These are phyloP conservation scores for Protobothrops mucrosquamatus DNA, from an alignment of 2,113 vertebrate species.

Conservation along the genomic window DNA sequence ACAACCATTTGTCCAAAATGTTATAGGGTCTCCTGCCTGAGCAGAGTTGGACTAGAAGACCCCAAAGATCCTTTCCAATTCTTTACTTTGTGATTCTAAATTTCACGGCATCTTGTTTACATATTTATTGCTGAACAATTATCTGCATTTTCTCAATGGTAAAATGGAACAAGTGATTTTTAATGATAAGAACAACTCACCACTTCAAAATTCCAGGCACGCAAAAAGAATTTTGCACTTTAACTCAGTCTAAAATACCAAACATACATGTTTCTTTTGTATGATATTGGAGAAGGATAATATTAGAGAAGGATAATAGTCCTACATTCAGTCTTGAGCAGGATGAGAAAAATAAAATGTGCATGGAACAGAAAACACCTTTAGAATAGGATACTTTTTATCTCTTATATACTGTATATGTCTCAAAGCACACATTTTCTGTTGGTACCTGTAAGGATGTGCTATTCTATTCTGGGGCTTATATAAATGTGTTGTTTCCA, in stretches of 20 bases:
- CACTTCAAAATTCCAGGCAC: slow-evolving; percentile 41
- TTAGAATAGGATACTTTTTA: slow-evolving; percentile 38
- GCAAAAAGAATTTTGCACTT: slow-evolving; percentile 44
- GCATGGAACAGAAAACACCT: slow-evolving; percentile 50
- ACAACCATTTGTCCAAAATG: background rate
- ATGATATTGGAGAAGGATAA: slow-evolving; percentile 42
- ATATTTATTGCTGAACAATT: slow-evolving; percentile 57
- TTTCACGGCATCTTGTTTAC: slow-evolving; percentile 40
- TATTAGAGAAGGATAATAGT: slow-evolving; percentile 41
- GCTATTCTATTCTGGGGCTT: background rate
- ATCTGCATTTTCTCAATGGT: slow-evolving; percentile 50
- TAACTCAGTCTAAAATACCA: slow-evolving; percentile 57
- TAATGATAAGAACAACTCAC: slow-evolving; percentile 51
- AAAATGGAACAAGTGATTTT: slow-evolving; percentile 60
- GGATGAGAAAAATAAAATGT: slow-evolving; percentile 44
- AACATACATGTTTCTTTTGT: slow-evolving; percentile 42
- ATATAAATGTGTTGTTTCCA: background rate
- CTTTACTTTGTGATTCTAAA: slow-evolving; percentile 2
- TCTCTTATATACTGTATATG: background rate
- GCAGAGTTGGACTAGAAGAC: background rate
- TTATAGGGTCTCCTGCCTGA: background rate
- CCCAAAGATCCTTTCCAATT: background rate
- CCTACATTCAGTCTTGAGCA: slow-evolving; percentile 47
- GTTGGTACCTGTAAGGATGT: background rate
- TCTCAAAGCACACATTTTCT: background rate